Conservation (phyloP, 2,888 invertebrate genomes). For the Ophonus ardosiacus region DNA sequence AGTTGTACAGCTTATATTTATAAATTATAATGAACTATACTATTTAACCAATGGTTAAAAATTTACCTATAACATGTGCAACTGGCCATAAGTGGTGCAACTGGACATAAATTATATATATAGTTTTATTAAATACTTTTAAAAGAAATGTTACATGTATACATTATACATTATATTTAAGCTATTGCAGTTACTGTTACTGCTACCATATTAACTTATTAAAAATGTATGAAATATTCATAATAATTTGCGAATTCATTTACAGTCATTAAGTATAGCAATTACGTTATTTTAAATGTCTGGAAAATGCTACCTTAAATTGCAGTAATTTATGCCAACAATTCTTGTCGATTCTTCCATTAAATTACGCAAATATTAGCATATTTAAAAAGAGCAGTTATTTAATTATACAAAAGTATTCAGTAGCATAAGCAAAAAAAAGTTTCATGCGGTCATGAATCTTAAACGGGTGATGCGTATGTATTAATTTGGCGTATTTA, state of each 20-base stretch:
- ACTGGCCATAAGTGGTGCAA: too few relatives aligned
- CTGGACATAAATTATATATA: too few relatives aligned
- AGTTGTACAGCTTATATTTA: too few relatives aligned
- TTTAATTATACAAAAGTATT: constrained; percentile 50
- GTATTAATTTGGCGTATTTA: constrained; percentile 53
- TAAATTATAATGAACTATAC: too few relatives aligned
- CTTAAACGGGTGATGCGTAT: constrained; percentile 25
- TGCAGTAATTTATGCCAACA: constrained; percentile 27
- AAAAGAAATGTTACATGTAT: too few relatives aligned
- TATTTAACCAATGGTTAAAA: too few relatives aligned
- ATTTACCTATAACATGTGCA: too few relatives aligned
- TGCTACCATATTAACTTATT: not conserved
- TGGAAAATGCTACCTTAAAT: not conserved
- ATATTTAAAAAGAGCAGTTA: constrained; percentile 20
- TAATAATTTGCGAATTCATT: constrained; percentile 28
- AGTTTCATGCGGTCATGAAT: not conserved
- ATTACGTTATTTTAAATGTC: constrained; percentile 35
- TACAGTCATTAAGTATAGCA: not conserved
- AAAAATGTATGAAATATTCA: not conserved
- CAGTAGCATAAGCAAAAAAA: constrained; percentile 46
- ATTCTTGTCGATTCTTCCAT: constrained; percentile 1
- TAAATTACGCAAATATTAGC: constrained; percentile 44
- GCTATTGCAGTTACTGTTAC: not conserved
- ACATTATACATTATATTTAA: not conserved
- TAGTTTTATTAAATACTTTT: too few relatives aligned